phyloP scores from a whole-genome alignment of 2,113 vertebrate species.

The Campylomormyrus tamandua region DNA sequence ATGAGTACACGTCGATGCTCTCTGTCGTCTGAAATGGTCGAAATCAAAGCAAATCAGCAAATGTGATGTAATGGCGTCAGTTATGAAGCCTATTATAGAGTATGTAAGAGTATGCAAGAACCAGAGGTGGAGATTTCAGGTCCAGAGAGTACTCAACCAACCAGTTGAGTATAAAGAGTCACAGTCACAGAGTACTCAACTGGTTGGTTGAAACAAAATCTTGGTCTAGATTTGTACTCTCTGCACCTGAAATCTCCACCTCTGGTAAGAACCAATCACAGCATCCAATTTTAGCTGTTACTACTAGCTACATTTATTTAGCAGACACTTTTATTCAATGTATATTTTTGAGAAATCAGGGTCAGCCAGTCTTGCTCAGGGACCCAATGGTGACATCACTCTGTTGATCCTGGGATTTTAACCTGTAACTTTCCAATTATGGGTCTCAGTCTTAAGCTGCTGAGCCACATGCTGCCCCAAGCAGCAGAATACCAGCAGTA shows the following conservation, averaged over 20 bases:
- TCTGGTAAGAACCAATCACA: not conserved
- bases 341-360: not conserved
- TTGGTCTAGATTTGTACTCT: not conserved
- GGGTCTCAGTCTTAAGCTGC: not conserved
- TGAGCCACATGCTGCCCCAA: not conserved
- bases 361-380: not conserved
- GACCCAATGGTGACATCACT: not conserved
- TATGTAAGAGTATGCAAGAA: not conserved
- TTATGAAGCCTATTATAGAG: not conserved
- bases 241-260: not conserved
- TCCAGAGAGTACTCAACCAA: not conserved
- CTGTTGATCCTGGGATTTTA: not conserved
- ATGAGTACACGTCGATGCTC: constrained; percentile 84
- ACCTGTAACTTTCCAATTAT: not conserved
- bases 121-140: not conserved
- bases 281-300: not conserved
- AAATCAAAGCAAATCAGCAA: not conserved
- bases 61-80: not conserved
- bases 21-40: constrained; percentile 70
- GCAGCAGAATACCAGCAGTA: not conserved
- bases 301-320: not conserved
- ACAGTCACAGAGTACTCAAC: not conserved
- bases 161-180: not conserved
- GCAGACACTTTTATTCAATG: not conserved
- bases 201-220: not conserved